phyloP scores from a whole-genome alignment of 2,113 vertebrate species.

The Eretmochelys imbricata region DNA sequence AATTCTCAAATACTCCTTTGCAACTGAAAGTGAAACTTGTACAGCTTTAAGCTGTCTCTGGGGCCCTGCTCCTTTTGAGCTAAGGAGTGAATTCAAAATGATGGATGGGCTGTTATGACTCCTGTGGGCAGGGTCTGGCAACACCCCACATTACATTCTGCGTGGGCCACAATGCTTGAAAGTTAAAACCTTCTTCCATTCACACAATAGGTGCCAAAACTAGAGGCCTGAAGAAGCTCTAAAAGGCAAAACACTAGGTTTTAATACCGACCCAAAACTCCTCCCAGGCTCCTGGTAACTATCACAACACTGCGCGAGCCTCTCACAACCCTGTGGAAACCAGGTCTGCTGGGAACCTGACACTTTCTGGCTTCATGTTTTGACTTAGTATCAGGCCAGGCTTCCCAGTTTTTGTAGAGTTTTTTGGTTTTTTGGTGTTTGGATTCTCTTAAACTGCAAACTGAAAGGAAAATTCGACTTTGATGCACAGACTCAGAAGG shows the following conservation, averaged over 20 bases:
- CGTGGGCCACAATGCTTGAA: neutral
- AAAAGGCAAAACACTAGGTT: neutral
- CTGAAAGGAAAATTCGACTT: neutral
- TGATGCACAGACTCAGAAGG: neutral
- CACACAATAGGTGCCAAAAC: neutral
- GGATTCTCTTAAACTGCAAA: neutral
- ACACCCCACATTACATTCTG: neutral
- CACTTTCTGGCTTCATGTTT: neutral
- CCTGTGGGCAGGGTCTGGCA: neutral
- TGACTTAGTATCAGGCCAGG: slow-evolving; percentile 18
- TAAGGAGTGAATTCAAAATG: neutral
- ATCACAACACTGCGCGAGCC: neutral
- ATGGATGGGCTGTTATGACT: neutral
- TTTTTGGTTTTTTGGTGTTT: neutral
- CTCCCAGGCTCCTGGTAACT: neutral
- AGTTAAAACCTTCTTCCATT: neutral
- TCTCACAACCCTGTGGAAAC: neutral
- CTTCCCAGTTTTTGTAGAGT: neutral
- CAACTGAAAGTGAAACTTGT: neutral
- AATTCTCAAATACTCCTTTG: neutral
- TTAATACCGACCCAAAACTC: neutral
- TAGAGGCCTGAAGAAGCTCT: neutral
- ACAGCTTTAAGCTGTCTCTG: neutral
- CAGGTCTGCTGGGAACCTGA: slow-evolving; percentile 3
- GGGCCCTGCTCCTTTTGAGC: neutral